A percentile compares a stretch with the other conserved stretches of the same genome.
phyloP scores from a whole-genome alignment of 2,113 vertebrate species.

The Procapra przewalskii region DNA sequence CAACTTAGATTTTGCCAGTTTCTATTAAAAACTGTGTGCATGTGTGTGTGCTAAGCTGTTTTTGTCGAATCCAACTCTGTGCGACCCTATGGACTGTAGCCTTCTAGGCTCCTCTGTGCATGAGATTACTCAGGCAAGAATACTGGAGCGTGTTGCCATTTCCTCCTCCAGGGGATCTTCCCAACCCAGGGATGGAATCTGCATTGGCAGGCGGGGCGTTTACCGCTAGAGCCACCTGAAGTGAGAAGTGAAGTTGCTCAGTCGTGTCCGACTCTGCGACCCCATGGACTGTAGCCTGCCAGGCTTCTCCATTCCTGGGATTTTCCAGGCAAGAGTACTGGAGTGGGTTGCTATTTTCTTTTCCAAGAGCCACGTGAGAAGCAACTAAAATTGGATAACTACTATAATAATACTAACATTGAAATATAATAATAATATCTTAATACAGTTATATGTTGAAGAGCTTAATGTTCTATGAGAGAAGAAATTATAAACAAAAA shows the following conservation, averaged over 20 bases:
- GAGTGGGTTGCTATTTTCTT: not conserved
- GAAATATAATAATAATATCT: not conserved
- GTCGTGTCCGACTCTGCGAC: not conserved
- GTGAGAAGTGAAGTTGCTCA: not conserved
- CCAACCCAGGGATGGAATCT: not conserved
- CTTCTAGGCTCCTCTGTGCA: not conserved
- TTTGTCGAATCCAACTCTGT: not conserved
- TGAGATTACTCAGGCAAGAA: not conserved
- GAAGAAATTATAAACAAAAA: not conserved
- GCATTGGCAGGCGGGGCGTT: not conserved
- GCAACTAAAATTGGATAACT: not conserved
- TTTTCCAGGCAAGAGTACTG: not conserved
- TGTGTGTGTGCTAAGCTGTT: not conserved
- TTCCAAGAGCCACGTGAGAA: not conserved
- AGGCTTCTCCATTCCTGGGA: not conserved
- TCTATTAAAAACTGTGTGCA: not conserved
- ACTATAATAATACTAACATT: not conserved
- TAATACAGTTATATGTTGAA: not conserved
- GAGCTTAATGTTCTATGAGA: not conserved
- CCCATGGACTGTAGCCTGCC: not conserved
- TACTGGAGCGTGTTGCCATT: not conserved
- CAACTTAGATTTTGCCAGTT: not conserved
- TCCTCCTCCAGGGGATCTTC: not conserved
- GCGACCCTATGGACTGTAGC: not conserved
- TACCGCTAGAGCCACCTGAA: not conserved